Base-by-base conservation (phyloP, 2,113 vertebrate species). In the Trinectes maculatus region DNA sequence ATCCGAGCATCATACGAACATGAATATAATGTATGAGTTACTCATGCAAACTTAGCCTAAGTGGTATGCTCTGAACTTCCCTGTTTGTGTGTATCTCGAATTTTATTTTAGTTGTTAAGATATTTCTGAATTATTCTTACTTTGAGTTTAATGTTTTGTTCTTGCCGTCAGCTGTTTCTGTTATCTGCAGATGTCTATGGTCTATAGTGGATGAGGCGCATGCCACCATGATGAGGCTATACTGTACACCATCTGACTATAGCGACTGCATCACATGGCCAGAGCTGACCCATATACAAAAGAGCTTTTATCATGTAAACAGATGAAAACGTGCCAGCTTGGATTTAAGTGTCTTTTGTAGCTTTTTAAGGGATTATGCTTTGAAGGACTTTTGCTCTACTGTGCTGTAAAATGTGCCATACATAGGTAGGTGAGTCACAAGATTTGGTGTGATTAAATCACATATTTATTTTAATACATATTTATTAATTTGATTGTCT, bases 281-380 rank as follows among this genome's bases (percentile, higher is more conserved):
- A 22, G 4, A 26, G 18, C 40, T 84, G 85, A 87, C 87, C 87
- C 74, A 80, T 65, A 84, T 82, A 74, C 80, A 76, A 71, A 76
- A 55, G 56, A 46, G 85, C 64, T 84, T 86, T 85, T 64, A 49
- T 81, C 60, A 77, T 24, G 5, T 33, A 62, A 64, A 44, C 70
- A 62, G 63, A 63, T 59, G 36, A 65, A 48, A 59, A 47, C 51
- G 55, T 44, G 58, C 47, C 16, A 21, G 61, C 8, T 0, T 40
- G 63, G 68, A 52, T 71, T 80, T 64, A 72, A 65, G 21, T 37
- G 29, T 74, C 80, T 67, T 69, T 80, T 76, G 69, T 77, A 39
- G 25, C 72, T 80, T 48, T 75, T 43, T 33, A 43, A 44, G 9
- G 64, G 65, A 80, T 76, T 80, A 67, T 21, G 6, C 49, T 40